phyloP scores from a whole-genome alignment of 2,888 invertebrate genomes.

The Listrodromus nycthemerus region DNA sequence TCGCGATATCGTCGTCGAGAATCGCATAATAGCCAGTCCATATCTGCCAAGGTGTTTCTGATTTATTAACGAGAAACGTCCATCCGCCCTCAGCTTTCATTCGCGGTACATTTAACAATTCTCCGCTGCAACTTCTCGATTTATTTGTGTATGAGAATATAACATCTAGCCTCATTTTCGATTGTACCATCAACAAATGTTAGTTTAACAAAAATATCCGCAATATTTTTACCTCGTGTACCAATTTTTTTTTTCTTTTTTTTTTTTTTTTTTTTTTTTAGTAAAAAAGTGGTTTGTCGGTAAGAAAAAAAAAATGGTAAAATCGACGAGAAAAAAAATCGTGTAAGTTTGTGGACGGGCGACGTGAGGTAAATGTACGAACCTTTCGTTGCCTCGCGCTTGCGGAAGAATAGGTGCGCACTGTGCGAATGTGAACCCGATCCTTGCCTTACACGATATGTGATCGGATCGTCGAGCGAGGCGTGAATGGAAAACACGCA shows the following conservation, averaged over 20 bases:
- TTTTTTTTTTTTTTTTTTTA: not conserved
- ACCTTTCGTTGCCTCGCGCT: not conserved
- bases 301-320: not conserved
- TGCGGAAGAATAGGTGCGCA: conserved; percentile 4
- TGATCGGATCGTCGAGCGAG: conserved; percentile 25
- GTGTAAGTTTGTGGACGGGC: not conserved
- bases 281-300: not conserved
- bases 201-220: not conserved
- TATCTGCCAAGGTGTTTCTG: conserved; percentile 12
- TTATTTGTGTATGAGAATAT: not conserved
- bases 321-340: not conserved
- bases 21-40: conserved; percentile 10
- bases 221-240: not conserved
- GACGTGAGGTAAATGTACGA: not conserved
- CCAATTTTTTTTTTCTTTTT: not conserved
- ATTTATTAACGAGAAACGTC: conserved; percentile 35
- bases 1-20: conserved; percentile 23
- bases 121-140: not conserved
- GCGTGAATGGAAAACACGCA: conserved; percentile 65
- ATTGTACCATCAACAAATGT: not conserved
- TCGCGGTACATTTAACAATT: conserved; percentile 2
- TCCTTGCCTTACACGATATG: conserved; percentile 50
- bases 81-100: conserved; percentile 2
- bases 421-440: conserved; percentile 68
- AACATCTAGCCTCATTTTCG: not conserved